A percentile compares a stretch with the other conserved stretches of the same genome.
These are phyloP conservation scores for Blastobasis lacticolella DNA, from an alignment of 2,888 invertebrate species.

Conservation along the genomic window DNA sequence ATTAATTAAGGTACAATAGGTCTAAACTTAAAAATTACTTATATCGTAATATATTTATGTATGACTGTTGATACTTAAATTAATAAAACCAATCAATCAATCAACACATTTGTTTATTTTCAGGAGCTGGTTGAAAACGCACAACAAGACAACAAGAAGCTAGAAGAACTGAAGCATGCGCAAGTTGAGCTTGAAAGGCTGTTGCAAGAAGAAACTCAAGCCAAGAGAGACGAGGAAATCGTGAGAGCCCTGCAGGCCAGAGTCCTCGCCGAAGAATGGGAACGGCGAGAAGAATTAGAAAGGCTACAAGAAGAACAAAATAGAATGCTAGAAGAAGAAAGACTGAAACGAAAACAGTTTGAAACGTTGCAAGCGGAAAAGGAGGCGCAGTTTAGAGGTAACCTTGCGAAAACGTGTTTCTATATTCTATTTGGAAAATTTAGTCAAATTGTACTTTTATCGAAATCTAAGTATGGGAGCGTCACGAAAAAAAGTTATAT, in stretches of 20 bases:
- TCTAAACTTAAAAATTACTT: no score
- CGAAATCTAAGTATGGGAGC: no score
- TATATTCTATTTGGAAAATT: no score
- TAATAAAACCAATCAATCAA: no score
- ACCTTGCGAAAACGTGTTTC: not conserved
- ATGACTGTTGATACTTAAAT: no score
- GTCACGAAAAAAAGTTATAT: no score
- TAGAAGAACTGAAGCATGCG: slow-evolving; percentile 82
- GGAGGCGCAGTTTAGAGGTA: slow-evolving; percentile 80
- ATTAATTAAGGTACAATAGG: no score
- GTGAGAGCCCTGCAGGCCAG: slow-evolving; percentile 80
- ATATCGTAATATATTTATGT: no score
- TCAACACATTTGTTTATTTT: not conserved
- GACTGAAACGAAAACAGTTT: slow-evolving; percentile 82
- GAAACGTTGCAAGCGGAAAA: slow-evolving; percentile 82
- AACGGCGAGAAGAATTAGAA: slow-evolving; percentile 86
- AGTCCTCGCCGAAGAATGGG: slow-evolving; percentile 89
- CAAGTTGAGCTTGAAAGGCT: slow-evolving; percentile 80
- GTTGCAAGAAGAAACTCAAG: slow-evolving; percentile 87
- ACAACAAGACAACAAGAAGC: slow-evolving; percentile 80
- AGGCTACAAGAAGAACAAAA: slow-evolving; percentile 85
- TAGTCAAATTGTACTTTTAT: no score
- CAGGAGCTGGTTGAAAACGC: slow-evolving; percentile 80
- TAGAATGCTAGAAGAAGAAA: slow-evolving; percentile 81
- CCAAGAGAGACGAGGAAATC: slow-evolving; percentile 89